A percentile compares a stretch with the other conserved stretches of the same genome.
These are phyloP conservation scores for Drosophila percnosoma DNA, from an alignment of 2,888 invertebrate species.

Conservation along the genomic window DNA sequence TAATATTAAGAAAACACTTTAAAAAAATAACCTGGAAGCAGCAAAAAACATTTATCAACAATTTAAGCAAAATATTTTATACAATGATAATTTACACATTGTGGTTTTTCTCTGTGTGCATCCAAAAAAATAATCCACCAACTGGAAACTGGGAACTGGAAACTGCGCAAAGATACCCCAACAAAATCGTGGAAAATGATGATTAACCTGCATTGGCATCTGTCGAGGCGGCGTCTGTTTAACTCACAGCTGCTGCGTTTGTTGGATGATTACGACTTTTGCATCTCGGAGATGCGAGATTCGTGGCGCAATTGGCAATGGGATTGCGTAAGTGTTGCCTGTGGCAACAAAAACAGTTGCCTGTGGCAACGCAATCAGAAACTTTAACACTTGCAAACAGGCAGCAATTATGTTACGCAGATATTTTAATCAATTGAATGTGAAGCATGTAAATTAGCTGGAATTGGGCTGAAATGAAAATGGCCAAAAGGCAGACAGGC, in stretches of 20 bases:
- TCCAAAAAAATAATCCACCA: background rate
- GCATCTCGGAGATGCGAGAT: conserved; percentile 36
- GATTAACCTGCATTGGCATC: conserved; percentile 30
- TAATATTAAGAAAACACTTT: background rate
- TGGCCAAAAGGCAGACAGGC: conserved; percentile 32
- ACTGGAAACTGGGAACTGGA: conserved; percentile 8
- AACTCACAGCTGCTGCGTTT: conserved; percentile 14
- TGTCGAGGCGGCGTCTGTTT: conserved; percentile 24
- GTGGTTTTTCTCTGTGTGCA: background rate
- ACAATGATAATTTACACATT: background rate
- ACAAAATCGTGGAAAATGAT: conserved; percentile 22
- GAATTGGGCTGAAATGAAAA: conserved; percentile 52
- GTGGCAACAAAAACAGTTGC: conserved; percentile 17
- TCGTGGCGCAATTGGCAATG: conserved; percentile 18
- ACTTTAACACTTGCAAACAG: conserved; percentile 27
- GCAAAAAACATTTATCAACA: background rate
- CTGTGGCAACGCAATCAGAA: conserved; percentile 36
- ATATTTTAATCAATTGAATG: conserved; percentile 54
- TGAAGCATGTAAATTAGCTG: conserved; percentile 42
- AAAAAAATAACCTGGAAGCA: background rate
- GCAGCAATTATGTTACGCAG: conserved; percentile 46
- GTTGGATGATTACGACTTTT: conserved; percentile 37
- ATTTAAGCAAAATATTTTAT: background rate
- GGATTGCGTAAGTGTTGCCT: conserved; percentile 45
- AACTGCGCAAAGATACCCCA: conserved; percentile 6